These are phyloP conservation scores for Nothura maculosa DNA, from an alignment of 2,797 vertebrate genomes.

Conservation along the genomic window DNA sequence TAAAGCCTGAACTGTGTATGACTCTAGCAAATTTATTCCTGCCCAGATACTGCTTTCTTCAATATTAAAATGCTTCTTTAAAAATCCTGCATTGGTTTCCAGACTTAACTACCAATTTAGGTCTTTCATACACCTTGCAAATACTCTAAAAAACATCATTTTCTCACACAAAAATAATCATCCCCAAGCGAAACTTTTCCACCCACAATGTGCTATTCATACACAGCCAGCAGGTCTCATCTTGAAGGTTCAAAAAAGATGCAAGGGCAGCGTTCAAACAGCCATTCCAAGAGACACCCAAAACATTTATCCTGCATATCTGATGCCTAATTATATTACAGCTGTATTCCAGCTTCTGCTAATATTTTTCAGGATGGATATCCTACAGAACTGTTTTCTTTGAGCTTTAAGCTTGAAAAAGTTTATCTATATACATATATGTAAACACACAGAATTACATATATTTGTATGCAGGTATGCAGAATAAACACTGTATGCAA, in stretches of 20 bases:
- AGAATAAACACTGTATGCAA: neutral
- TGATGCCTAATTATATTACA: neutral
- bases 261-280: neutral
- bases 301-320: neutral
- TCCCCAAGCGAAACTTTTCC: neutral
- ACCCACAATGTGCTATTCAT: neutral
- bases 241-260: neutral
- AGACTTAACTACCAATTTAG: neutral
- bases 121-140: rapidly evolving
- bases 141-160: neutral
- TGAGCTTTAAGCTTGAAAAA: neutral
- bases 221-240: neutral
- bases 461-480: neutral
- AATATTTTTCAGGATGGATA: neutral
- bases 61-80: neutral
- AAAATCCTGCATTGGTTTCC: neutral
- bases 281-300: neutral
- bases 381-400: neutral
- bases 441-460: neutral
- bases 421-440: too few species aligned
- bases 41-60: neutral
- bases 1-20: neutral
- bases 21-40: neutral
- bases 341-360: neutral
- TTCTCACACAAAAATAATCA: neutral